Evolutionary conservation across 2,797 vertebrate genomes (phyloP), one percentile per base, ranked within the genome.

Genomic region (Pempheris klunzingeri): DNA sequence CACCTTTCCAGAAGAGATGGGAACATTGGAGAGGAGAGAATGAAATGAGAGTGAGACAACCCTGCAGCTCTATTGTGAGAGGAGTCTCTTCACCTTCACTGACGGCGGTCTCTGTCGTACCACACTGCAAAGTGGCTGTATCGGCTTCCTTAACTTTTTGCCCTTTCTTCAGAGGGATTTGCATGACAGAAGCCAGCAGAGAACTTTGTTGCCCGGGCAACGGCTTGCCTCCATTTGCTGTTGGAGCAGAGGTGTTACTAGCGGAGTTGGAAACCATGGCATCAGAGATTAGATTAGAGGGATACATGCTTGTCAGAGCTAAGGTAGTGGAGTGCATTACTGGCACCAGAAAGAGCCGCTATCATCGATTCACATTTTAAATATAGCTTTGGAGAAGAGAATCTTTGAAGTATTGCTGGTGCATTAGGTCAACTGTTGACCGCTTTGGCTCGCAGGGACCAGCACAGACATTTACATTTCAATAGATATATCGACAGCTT

Each of bases 171-270:
- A 57, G 61, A 86, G 75, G 86, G 90, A 94, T 94, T 93, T 94
- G 89, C 94, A 94, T 94, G 92, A 93, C 90, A 91, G 90, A 91
- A 89, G 85, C 87, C 89, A 87, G 86, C 78, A 90, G 88, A 92
- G 87, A 90, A 90, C 88, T 90, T 86, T 86, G 92, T 95, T 95
- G 85, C 95, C 92, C 8, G 49, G 93, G 93, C 81, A 94, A 95
- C 93, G 80, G 89, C 91, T 93, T 94, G 92, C 88, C 92, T 90
- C 90, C 88, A 88, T 94, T 92, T 93, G 82, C 93, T 89, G 85
- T 87, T 77, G 76, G 91, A 91, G 90, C 88, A 89, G 88, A 94
- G 92, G 93, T 93, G 92, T 93, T 92, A 91, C 92, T 67, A 78
- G 87, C 85, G 66, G 80, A 92, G 88, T 73, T 79, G 78, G 87